A percentile compares a stretch with the other conserved stretches of the same genome.
Evolutionary conservation across 2,888 invertebrate species (phyloP).

Genomic region (Melitaea athalia): DNA sequence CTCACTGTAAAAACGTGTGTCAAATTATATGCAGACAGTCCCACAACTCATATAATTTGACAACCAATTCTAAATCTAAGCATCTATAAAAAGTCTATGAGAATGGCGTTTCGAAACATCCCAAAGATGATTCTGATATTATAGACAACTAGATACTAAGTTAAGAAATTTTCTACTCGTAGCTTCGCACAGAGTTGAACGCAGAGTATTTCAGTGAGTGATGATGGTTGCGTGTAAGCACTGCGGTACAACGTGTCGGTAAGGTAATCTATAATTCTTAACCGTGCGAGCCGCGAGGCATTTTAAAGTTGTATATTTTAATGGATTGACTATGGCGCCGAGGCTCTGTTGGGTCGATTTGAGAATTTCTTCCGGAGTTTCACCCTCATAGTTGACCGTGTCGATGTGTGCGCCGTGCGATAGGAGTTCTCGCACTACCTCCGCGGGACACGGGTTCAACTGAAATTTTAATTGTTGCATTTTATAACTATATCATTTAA

Average conservation of each 20-base stretch:
- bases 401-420: slow-evolving; percentile 93
- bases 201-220: slow-evolving; percentile 61
- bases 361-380: slow-evolving; percentile 88
- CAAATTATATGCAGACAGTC: not conserved
- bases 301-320: slow-evolving; percentile 90
- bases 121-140: not conserved
- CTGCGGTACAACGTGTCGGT: slow-evolving; percentile 80
- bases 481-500: not conserved
- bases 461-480: slow-evolving; percentile 43
- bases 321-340: slow-evolving; percentile 87
- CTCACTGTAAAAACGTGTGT: not conserved
- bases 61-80: not conserved
- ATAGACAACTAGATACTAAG: not conserved
- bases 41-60: not conserved
- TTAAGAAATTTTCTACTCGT: not conserved
- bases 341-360: slow-evolving; percentile 81
- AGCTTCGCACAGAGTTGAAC: not conserved
- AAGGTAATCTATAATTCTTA: slow-evolving; percentile 86
- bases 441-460: slow-evolving; percentile 85
- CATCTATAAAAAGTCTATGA: slow-evolving; percentile 9
- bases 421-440: slow-evolving; percentile 87
- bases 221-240: slow-evolving; percentile 76
- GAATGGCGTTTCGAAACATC: slow-evolving; percentile 5
- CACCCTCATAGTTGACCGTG: slow-evolving; percentile 88
- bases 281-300: slow-evolving; percentile 94